A percentile compares a stretch with the other conserved stretches of the same genome.
Conservation (phyloP, 2,113 vertebrate genomes). For the Anarrhichthys ocellatus region DNA sequence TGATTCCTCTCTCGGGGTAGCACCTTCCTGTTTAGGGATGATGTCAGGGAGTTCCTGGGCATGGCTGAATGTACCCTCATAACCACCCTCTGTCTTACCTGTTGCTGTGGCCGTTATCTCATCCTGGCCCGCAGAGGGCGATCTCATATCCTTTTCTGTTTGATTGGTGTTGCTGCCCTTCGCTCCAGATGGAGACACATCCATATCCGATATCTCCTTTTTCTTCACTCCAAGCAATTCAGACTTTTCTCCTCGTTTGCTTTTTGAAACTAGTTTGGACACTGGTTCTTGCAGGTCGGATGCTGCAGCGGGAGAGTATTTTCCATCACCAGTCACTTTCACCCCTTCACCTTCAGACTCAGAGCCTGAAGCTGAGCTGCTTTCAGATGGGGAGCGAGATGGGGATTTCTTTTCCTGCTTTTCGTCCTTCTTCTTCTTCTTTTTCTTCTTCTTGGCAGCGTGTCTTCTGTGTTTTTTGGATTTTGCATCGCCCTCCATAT, state of each 20-base stretch:
- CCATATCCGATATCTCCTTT: constrained; percentile 50
- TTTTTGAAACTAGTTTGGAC: constrained; percentile 58
- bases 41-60: constrained; percentile 84
- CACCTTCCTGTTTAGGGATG: constrained; percentile 81
- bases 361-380: constrained; percentile 81
- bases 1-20: constrained; percentile 72
- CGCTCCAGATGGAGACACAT: constrained; percentile 21
- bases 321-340: constrained; percentile 62
- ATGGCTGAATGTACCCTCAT: constrained; percentile 73
- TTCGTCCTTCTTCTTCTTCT: constrained; percentile 83
- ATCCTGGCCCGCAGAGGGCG: constrained; percentile 45
- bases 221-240: constrained; percentile 56
- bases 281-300: constrained; percentile 66
- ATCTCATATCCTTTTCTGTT: constrained; percentile 50
- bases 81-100: constrained; percentile 51
- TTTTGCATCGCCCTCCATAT: constrained; percentile 76
- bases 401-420: constrained; percentile 82
- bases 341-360: constrained; percentile 80
- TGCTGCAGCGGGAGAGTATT: constrained; percentile 46
- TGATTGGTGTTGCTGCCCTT: constrained; percentile 50
- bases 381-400: constrained; percentile 84
- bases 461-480: constrained; percentile 84
- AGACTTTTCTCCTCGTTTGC: constrained; percentile 62
- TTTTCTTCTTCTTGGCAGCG: constrained; percentile 84
- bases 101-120: constrained; percentile 43